Base-by-base conservation (phyloP, 2,797 vertebrate species). In the Phyllotis vaccarum region DNA sequence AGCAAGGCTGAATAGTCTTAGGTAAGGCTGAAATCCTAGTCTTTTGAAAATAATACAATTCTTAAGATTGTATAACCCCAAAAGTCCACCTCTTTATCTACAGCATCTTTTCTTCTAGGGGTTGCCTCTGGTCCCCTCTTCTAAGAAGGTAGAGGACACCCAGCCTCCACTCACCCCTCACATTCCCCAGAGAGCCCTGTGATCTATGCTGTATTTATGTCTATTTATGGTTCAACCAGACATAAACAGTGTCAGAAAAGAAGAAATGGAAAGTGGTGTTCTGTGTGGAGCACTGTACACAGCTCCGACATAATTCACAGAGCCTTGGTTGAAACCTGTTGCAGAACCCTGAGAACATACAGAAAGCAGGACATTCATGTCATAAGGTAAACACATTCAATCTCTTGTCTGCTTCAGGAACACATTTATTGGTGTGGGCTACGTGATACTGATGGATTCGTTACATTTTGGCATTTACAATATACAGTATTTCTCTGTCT, bases 391-490 rank as follows among this genome's bases (percentile, higher is more conserved):
- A 94, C 12, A 97, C 70, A 78, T 93, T 19, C 54, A 86, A 49
- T 11, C 56, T 96, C 58, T 86, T 97, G 16, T 46, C 29, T 89
- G 40, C 88, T 97, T 92, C 93, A 92, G 85, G 88, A 93, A 94
- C 92, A 97, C 49, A 46, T 60, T 62, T 24, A 86, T 93, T 75
- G 1, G 0, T 95, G 91, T 0, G 27, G 56, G 49, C 80, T 94
- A 93, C 56, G n/a, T 96, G 95, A 96, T 93, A 97, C 95, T 27
- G 24, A 83, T 96, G 95, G 79, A 90, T 79, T 91, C 96, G 92
- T 75, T 92, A 52, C 86, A 94, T 96, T 95, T 92, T 96, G 96
- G 96, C 96, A 91, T 95, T 93, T 97, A 93, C 93, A 92, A 96
- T 94, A 89, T 95, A 93, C 83, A 92, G 34, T 78, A 87, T 88